These are phyloP conservation scores for Neria commutata DNA, from an alignment of 2,888 invertebrate genomes.

Conservation along the genomic window DNA sequence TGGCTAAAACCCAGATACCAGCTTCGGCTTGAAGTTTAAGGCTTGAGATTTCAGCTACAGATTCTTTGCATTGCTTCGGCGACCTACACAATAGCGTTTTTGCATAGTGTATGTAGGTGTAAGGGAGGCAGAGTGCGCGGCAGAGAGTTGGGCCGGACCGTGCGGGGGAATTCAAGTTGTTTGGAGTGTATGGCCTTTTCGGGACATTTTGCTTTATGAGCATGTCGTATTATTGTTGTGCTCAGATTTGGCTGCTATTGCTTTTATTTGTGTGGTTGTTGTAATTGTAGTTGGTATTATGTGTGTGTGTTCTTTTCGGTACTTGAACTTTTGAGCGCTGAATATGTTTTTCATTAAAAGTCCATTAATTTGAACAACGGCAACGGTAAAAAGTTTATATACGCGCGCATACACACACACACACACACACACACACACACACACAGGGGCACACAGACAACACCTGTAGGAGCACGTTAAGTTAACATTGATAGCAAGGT, in stretches of 20 bases:
- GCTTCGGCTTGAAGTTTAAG: no score
- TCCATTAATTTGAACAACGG: not conserved
- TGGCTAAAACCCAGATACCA: constrained; percentile 13
- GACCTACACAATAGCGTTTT: constrained; percentile 25
- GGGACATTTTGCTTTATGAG: not conserved
- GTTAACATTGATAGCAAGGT: constrained; percentile 15
- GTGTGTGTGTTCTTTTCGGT: constrained; percentile 8
- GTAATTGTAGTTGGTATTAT: no score
- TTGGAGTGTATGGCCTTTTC: not conserved
- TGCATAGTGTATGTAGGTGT: not conserved
- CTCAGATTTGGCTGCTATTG: constrained; percentile 20
- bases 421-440: constrained; percentile 3
- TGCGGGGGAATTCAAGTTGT: no score
- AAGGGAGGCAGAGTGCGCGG: not conserved
- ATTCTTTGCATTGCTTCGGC: constrained; percentile 34
- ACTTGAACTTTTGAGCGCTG: not conserved
- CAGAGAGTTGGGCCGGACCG: no score
- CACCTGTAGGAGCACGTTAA: not conserved
- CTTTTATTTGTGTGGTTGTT: constrained; percentile 24
- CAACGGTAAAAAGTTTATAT: not conserved
- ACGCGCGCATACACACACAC: not conserved
- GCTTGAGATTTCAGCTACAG: no score
- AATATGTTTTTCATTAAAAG: not conserved
- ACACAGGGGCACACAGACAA: not conserved
- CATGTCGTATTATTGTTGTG: not conserved